Conservation (phyloP, 2,888 invertebrate species). For the Plagiodera versicolora region DNA sequence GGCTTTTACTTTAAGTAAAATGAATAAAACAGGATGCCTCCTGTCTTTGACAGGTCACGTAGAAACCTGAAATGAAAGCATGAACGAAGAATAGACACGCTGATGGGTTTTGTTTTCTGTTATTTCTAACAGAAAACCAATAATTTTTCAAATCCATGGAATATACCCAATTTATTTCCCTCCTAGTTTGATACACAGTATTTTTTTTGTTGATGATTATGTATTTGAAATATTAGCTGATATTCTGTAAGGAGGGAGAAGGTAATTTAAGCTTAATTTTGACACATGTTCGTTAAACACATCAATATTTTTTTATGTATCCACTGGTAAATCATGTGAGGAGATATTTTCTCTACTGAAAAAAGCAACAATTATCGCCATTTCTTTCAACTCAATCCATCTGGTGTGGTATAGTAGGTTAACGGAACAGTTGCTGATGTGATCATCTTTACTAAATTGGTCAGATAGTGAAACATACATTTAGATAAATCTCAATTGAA, state of each 20-base stretch:
- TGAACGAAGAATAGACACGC: slow-evolving; percentile 10
- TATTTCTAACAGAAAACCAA: slow-evolving; percentile 13
- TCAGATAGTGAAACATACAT: slow-evolving; percentile 15
- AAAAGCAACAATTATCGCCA: slow-evolving; percentile 4
- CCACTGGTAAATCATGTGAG: not conserved
- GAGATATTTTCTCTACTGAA: not conserved
- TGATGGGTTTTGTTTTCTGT: slow-evolving; percentile 17
- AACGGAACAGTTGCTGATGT: slow-evolving; percentile 26
- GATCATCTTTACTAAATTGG: slow-evolving; percentile 18
- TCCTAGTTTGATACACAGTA: no score
- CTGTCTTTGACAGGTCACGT: slow-evolving; percentile 25
- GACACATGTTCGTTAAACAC: no score
- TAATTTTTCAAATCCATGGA: no score
- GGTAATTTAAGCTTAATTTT: no score
- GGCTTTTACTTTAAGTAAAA: slow-evolving; percentile 23
- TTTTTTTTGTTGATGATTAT: no score
- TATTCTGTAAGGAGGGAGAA: no score
- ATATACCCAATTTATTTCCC: no score
- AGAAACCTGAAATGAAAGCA: slow-evolving; percentile 11
- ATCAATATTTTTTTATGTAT: not conserved
- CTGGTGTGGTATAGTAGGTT: slow-evolving; percentile 24
- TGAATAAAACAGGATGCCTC: slow-evolving; percentile 20
- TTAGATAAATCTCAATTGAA: slow-evolving; percentile 4
- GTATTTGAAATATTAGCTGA: no score
- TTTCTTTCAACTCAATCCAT: slow-evolving; percentile 8